Conservation (phyloP, 1,140 invertebrate species). For the Drosophila willistoni region DNA sequence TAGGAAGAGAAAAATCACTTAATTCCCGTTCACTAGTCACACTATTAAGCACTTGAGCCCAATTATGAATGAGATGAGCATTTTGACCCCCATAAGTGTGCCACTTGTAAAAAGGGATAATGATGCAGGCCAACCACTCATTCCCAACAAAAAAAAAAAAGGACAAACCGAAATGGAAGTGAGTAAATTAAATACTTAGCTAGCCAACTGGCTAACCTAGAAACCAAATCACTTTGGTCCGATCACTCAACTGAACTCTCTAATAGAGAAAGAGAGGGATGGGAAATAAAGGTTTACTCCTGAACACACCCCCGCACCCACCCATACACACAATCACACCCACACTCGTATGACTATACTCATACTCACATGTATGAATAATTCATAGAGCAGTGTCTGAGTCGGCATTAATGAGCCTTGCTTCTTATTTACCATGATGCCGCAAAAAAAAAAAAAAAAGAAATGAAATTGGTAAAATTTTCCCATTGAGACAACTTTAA, state of each 20-base stretch:
- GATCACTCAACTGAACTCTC: not conserved
- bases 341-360: constrained; percentile 1
- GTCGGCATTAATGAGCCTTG: constrained; percentile 70
- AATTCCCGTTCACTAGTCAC: constrained; percentile 39
- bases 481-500: constrained; percentile 61
- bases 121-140: not conserved
- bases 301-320: constrained; percentile 35
- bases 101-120: constrained; percentile 51
- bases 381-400: constrained; percentile 58
- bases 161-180: constrained; percentile 8
- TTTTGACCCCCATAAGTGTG: constrained; percentile 54
- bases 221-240: constrained; percentile 10
- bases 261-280: constrained; percentile 10
- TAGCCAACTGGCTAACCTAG: constrained; percentile 5
- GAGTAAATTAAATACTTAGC: constrained; percentile 60
- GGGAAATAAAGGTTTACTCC: not conserved
- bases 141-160: not conserved
- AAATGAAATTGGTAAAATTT: constrained; percentile 26
- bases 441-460: constrained; percentile 52
- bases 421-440: constrained; percentile 79
- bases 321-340: constrained; percentile 28
- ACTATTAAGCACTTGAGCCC: constrained; percentile 50
- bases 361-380: constrained; percentile 57
- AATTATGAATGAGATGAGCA: constrained; percentile 51
- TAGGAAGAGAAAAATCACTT: constrained; percentile 60